These are phyloP conservation scores for Tiliqua scincoides DNA, from an alignment of 2,113 vertebrate genomes.

Conservation along the genomic window DNA sequence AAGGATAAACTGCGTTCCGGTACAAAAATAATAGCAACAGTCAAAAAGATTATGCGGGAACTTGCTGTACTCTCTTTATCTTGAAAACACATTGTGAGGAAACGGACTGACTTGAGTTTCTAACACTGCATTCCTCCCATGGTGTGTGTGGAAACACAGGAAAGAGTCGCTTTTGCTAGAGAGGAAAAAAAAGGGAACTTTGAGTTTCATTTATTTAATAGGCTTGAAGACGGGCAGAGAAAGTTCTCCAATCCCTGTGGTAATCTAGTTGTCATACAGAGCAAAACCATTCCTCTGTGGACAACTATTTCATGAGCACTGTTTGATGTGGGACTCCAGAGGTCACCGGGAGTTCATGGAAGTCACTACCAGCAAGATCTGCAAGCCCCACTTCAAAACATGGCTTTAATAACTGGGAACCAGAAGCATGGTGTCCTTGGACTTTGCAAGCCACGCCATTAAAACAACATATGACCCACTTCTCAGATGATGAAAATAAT, in stretches of 20 bases:
- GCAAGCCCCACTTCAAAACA: not conserved
- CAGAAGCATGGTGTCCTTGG: not conserved
- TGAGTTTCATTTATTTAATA: not conserved
- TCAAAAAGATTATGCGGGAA: not conserved
- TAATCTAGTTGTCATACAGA: not conserved
- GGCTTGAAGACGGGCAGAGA: no score
- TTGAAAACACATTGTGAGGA: not conserved
- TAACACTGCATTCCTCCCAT: not conserved
- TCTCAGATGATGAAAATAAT: not conserved
- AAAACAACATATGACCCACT: not conserved
- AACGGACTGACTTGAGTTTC: not conserved
- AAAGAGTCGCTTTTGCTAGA: not conserved
- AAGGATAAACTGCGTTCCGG: constrained; percentile 8
- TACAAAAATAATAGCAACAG: not conserved
- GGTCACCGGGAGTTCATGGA: not conserved
- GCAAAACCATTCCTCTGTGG: not conserved
- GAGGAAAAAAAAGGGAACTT: not conserved
- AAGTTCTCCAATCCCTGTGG: not conserved
- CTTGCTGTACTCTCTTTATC: constrained; percentile 19
- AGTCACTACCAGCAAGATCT: not conserved
- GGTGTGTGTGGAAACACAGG: not conserved
- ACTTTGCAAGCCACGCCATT: not conserved
- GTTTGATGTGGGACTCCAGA: not conserved
- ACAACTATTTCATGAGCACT: not conserved
- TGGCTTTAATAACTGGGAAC: not conserved